A percentile compares a stretch with the other conserved stretches of the same genome.
phyloP scores from a whole-genome alignment of 1,140 invertebrate genomes.

The Daktulosphaira vitifoliae region DNA sequence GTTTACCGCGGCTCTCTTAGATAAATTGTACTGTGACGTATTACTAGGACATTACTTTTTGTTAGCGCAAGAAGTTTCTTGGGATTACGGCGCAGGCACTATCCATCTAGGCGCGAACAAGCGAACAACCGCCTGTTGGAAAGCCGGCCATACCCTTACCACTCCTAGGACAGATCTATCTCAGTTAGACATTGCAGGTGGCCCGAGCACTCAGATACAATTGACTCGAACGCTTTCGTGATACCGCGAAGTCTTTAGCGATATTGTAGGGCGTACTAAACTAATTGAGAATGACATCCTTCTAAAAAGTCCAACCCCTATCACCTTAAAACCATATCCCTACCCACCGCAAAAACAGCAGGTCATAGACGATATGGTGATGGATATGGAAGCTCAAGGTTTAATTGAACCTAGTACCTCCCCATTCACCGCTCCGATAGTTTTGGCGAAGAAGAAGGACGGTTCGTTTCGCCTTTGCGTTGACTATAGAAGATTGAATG shows the following conservation, averaged over 20 bases:
- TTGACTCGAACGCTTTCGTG: background rate
- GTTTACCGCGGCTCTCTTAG: background rate
- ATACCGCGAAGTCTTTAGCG: background rate
- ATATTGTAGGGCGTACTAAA: background rate
- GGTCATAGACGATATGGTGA: background rate
- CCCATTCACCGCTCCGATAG: conserved; percentile 33
- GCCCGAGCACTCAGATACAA: background rate
- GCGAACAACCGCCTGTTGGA: background rate
- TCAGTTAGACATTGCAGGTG: background rate
- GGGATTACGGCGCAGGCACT: background rate
- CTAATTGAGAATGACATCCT: background rate
- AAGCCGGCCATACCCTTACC: background rate
- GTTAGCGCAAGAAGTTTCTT: background rate
- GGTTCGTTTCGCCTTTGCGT: conserved; percentile 43
- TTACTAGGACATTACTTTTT: conserved; percentile 6
- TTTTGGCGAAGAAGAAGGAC: conserved; percentile 47
- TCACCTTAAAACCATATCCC: background rate
- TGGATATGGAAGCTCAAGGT: background rate
- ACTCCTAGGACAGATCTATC: background rate
- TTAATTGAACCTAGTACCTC: background rate
- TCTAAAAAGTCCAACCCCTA: background rate
- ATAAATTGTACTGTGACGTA: background rate
- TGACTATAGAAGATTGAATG: conserved; percentile 47
- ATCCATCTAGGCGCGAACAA: background rate
- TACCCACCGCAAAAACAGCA: background rate